These are phyloP conservation scores for Rhynchonycteris naso DNA, from an alignment of 2,797 vertebrate species.

Conservation along the genomic window DNA sequence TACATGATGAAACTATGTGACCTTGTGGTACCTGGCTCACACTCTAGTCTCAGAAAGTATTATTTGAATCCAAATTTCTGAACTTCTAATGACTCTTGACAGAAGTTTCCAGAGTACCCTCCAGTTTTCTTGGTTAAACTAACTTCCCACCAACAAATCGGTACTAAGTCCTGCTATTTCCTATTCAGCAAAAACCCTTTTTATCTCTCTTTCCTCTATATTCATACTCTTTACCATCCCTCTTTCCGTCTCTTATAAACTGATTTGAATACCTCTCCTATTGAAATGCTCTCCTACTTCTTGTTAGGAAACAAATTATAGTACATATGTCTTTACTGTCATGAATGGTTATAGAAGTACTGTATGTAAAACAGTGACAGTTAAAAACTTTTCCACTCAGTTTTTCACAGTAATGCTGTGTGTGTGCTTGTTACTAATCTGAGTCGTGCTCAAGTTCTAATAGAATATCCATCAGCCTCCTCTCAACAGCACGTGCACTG, in stretches of 20 bases:
- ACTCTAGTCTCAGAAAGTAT: neutral
- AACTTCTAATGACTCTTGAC: slow-evolving; percentile 22
- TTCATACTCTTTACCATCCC: neutral
- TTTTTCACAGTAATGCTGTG: neutral
- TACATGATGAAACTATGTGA: neutral
- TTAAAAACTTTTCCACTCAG: neutral
- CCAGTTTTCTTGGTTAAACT: neutral
- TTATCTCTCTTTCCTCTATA: neutral
- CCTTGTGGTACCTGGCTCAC: neutral
- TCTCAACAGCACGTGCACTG: neutral
- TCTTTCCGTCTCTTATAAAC: slow-evolving; percentile 9
- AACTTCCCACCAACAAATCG: neutral
- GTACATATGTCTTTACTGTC: neutral
- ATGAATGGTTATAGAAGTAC: neutral
- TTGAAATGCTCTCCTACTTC: neutral
- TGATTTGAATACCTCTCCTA: neutral
- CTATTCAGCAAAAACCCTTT: neutral
- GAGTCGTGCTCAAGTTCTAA: neutral
- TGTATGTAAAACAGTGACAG: neutral
- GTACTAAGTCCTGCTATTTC: neutral
- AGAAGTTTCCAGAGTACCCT: slow-evolving; percentile 34
- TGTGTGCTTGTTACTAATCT: slow-evolving; percentile 11
- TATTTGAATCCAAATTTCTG: slow-evolving; percentile 48
- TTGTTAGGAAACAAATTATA: slow-evolving; percentile 1
- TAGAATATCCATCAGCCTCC: neutral